phyloP scores from a whole-genome alignment of 2,113 vertebrate genomes.

The Accipiter cooperii region DNA sequence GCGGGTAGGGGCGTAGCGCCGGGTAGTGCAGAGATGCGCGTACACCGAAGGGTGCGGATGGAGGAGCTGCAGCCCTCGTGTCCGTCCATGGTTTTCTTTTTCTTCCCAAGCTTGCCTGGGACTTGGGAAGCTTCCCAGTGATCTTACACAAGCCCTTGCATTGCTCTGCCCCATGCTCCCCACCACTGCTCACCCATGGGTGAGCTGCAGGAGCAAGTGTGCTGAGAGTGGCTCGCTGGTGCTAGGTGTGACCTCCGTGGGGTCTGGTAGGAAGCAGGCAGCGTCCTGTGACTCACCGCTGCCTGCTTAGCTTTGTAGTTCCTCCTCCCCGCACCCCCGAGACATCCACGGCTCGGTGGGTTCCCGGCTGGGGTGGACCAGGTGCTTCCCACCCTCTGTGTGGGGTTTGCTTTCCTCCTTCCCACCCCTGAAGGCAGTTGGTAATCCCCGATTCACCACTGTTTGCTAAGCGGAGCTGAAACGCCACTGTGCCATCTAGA shows the following conservation, averaged over 20 bases:
- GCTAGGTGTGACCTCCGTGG: neutral
- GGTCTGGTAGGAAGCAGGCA: neutral
- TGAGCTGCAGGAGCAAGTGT: neutral
- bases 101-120: neutral
- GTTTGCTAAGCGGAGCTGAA: neutral
- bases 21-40: neutral
- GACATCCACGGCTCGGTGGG: neutral
- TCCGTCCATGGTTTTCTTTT: neutral
- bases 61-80: neutral
- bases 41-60: neutral
- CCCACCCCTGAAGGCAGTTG: neutral
- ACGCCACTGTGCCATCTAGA: neutral
- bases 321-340: neutral
- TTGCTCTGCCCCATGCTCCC: rapidly evolving
- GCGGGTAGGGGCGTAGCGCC: rapidly evolving
- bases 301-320: neutral
- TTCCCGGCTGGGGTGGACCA: neutral
- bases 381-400: neutral
- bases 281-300: neutral
- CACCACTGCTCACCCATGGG: neutral
- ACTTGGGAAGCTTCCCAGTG: neutral
- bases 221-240: neutral
- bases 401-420: neutral
- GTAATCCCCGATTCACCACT: neutral
- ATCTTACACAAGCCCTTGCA: neutral